phyloP scores from a whole-genome alignment of 2,113 vertebrate genomes.

The Pandion haliaetus region DNA sequence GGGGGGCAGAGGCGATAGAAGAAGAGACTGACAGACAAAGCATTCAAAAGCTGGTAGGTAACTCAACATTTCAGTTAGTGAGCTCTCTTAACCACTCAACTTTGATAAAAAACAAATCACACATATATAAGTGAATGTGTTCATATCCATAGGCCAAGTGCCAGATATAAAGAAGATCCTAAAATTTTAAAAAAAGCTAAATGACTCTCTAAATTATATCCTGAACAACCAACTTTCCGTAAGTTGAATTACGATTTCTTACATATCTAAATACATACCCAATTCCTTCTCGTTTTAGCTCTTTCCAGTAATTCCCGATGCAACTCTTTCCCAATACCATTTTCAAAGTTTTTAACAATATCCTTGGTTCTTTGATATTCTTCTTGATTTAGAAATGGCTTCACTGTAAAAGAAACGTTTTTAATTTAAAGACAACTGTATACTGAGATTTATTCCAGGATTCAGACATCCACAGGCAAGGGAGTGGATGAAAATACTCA shows the following conservation, averaged over 20 bases:
- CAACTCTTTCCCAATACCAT: constrained; percentile 84
- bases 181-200: background rate
- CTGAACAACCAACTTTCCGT: background rate
- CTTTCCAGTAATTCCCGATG: constrained; percentile 90
- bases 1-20: background rate
- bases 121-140: rapidly evolving
- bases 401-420: constrained; percentile 76
- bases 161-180: background rate
- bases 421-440: background rate
- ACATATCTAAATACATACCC: constrained; percentile 76
- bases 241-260: background rate
- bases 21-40: background rate
- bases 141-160: background rate
- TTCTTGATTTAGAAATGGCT: constrained; percentile 84
- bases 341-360: constrained; percentile 84
- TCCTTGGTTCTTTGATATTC: constrained; percentile 82
- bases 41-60: background rate
- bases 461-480: background rate
- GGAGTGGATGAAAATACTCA: background rate
- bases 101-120: background rate
- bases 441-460: background rate
- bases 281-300: constrained; percentile 86
- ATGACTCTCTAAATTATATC: background rate
- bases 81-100: background rate
- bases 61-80: background rate